Conservation (phyloP, 1,140 invertebrate species). For the Zaprionus nigranus region DNA sequence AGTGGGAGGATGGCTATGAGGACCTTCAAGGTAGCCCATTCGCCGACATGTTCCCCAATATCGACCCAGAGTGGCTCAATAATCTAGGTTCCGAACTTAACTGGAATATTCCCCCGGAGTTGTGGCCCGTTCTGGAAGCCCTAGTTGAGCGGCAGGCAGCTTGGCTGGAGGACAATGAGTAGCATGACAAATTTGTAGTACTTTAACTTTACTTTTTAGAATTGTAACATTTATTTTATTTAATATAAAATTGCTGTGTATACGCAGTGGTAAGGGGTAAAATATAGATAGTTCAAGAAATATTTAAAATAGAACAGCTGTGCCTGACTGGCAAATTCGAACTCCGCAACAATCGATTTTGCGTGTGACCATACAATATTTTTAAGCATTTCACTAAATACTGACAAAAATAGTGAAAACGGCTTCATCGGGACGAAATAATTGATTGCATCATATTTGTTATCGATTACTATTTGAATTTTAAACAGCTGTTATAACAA, state of each 20-base stretch:
- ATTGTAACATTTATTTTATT: no score
- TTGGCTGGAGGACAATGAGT: background rate
- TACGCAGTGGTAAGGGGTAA: background rate
- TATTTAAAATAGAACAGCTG: no score
- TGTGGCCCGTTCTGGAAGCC: background rate
- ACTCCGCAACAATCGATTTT: no score
- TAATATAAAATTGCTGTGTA: background rate
- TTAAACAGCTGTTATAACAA: no score
- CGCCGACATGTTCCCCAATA: background rate
- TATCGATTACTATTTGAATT: no score
- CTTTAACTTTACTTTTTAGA: background rate
- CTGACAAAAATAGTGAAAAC: no score
- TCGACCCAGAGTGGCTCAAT: background rate
- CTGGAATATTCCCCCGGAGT: background rate
- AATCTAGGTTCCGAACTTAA: background rate
- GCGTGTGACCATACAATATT: no score
- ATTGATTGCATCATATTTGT: no score
- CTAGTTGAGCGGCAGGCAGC: background rate
- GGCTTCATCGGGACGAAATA: no score
- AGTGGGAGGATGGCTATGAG: constrained; percentile 4
- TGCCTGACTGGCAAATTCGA: no score
- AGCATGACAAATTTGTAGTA: background rate
- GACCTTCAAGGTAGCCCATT: background rate
- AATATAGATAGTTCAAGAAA: no score
- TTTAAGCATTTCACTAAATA: no score